Evolutionary conservation across 2,888 invertebrate genomes (phyloP).

Genomic region (Microplitis manilae): DNA sequence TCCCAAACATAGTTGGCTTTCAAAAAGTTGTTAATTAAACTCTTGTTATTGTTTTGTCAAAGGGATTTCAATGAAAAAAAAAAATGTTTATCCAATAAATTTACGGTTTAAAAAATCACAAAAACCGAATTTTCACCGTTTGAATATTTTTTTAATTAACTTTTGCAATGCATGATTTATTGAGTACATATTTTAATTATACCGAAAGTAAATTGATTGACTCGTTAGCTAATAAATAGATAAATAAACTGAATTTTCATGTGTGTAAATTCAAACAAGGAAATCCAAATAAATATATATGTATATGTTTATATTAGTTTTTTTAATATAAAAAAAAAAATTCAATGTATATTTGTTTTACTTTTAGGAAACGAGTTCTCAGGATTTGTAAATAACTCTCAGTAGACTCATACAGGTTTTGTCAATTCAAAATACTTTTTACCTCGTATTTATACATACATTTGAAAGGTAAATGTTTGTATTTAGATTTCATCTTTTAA

Average conservation of each 20-base stretch:
- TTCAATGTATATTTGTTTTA: slow-evolving; percentile 24
- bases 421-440: slow-evolving; percentile 34
- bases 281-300: not conserved
- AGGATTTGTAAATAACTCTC: slow-evolving; percentile 46
- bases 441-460: slow-evolving; percentile 21
- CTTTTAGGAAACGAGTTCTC: slow-evolving; percentile 25
- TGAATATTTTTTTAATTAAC: not conserved
- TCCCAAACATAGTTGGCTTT: too few relatives aligned
- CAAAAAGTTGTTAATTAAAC: too few relatives aligned
- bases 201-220: not conserved
- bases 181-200: not conserved
- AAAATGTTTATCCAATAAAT: not conserved
- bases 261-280: not conserved
- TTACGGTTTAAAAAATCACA: not conserved
- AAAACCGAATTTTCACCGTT: not conserved
- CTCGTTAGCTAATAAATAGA: not conserved
- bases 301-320: too few relatives aligned
- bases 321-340: not conserved
- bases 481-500: not conserved
- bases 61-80: too few relatives aligned
- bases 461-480: not conserved
- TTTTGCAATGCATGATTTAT: not conserved
- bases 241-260: not conserved
- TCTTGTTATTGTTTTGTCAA: too few relatives aligned
- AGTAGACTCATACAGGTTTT: slow-evolving; percentile 35